phyloP scores from a whole-genome alignment of 1,140 invertebrate genomes.

The Sesamia nonagrioides region DNA sequence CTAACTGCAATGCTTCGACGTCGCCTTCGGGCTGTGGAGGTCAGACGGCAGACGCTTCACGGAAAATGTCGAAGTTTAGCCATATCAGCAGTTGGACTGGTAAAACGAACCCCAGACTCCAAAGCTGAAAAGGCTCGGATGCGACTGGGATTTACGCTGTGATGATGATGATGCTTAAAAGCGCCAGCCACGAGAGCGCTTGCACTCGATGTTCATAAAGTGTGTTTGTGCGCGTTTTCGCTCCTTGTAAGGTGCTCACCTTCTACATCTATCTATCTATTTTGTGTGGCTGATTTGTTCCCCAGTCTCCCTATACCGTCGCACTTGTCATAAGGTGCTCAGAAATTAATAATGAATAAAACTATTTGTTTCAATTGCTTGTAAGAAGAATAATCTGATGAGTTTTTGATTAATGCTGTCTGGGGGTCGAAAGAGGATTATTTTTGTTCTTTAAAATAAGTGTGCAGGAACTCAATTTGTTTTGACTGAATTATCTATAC shows the following conservation, averaged over 20 bases:
- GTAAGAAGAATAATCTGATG: conserved; percentile 27
- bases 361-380: conserved; percentile 45
- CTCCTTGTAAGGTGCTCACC: not conserved
- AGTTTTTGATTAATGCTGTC: conserved; percentile 8
- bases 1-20: too few relatives aligned
- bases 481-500: not conserved
- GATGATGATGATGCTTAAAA: too few relatives aligned
- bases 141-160: too few relatives aligned
- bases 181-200: too few relatives aligned
- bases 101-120: too few relatives aligned
- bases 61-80: too few relatives aligned
- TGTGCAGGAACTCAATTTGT: not conserved
- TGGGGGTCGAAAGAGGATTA: conserved; percentile 24
- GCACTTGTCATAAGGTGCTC: conserved; percentile 8
- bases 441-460: conserved; percentile 1
- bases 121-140: too few relatives aligned
- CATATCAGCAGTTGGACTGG: too few relatives aligned
- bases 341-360: conserved; percentile 42
- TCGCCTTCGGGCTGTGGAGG: too few relatives aligned
- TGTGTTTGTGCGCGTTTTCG: not conserved
- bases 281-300: not conserved
- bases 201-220: too few relatives aligned
- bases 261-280: not conserved
- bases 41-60: too few relatives aligned
- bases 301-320: conserved; percentile 2